phyloP scores from a whole-genome alignment of 2,888 invertebrate genomes.

The Rotaria macrura region DNA sequence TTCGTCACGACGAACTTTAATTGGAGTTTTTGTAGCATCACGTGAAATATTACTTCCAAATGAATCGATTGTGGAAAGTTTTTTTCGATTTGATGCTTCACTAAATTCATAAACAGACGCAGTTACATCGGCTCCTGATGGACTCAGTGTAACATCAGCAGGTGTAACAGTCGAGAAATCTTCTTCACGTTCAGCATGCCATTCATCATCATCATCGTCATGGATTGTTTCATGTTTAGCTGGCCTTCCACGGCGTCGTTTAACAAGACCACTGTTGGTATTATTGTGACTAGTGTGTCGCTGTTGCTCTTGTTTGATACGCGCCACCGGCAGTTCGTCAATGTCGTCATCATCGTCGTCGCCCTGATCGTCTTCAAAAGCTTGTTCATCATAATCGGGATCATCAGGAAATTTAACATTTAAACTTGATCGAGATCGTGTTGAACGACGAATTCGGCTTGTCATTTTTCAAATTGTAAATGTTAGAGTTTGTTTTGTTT shows the following conservation, averaged over 20 bases:
- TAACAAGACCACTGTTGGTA: neutral
- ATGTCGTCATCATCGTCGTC: neutral
- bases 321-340: neutral
- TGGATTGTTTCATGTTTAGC: neutral
- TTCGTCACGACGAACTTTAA: neutral
- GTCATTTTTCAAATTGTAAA: neutral
- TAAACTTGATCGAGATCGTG: neutral
- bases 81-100: neutral
- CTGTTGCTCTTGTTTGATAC: neutral
- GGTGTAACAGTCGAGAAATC: neutral
- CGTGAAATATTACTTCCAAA: neutral
- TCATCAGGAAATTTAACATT: neutral
- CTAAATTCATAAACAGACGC: constrained; percentile 20
- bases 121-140: neutral
- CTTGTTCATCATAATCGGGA: neutral
- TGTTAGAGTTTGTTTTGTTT: neutral
- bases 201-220: neutral
- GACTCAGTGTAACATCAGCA: neutral
- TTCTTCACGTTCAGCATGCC: neutral
- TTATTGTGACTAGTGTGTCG: neutral
- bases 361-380: neutral
- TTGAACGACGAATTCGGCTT: neutral
- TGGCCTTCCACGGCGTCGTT: neutral
- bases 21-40: neutral
- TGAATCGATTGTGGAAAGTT: neutral